Evolutionary conservation across 2,888 invertebrate genomes (phyloP), one percentile per base, ranked within the genome.

Genomic region (Pyrgus malvae): DNA sequence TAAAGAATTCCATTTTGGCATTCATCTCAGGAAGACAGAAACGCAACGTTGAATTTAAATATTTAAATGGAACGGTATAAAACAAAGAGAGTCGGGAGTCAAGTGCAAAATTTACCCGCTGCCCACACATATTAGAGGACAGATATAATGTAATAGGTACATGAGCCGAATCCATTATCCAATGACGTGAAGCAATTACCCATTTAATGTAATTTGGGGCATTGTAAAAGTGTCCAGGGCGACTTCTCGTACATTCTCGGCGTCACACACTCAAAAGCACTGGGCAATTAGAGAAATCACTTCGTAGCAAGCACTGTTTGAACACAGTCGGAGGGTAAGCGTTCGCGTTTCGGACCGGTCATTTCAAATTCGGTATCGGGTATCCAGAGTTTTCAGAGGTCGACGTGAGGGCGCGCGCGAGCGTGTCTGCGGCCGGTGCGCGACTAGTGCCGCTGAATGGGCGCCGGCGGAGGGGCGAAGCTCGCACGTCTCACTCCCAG

Each of bases 161-260:
- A 84, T 78, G 78, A 81, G 79, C 78, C 74, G 79, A 83, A 81
- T 83, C 86, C 88, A 90, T 90, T 90, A 90, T 89, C 79, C 90
- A 90, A 89, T 90, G 88, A 90, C 83, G 83, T 87, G 77, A 78
- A 80, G 78, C 90, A 87, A 90, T 90, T 90, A 90, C 90, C 90
- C 87, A 89, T 88, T 90, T 87, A 86, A 81, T 83, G 82, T 80
- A 85, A 90, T 89, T 89, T 78, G 90, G 90, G 87, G 70, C 89
- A 90, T 89, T 74, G 82, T 80, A 75, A 72, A 74, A 74, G 71
- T 69, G 80, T 83, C 83, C 84, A 76, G 75, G 69, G 73, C 71
- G 72, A 69, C 68, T 72, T 79, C 83, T 78, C 78, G 80, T 81
- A 74, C 81, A 81, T 83, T 83, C 81, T 79, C 82, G 72, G 73